A percentile compares a stretch with the other conserved stretches of the same genome.
These are phyloP conservation scores for Synanceia verrucosa DNA, from an alignment of 2,797 vertebrate genomes.

Conservation along the genomic window DNA sequence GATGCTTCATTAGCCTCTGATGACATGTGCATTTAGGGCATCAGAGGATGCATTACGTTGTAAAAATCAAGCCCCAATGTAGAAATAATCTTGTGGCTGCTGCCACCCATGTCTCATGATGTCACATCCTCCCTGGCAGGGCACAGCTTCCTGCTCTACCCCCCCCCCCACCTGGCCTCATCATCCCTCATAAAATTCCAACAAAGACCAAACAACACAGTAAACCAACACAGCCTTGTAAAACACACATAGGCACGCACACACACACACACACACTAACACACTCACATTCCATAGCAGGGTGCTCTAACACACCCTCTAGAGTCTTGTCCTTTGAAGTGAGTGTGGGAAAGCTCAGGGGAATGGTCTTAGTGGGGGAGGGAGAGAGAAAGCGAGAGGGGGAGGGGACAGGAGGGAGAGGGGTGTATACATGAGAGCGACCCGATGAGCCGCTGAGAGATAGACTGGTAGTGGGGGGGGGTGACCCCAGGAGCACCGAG, in stretches of 20 bases:
- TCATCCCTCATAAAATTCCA: conserved; percentile 74
- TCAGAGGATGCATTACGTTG: background rate
- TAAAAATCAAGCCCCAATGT: background rate
- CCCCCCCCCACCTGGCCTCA: conserved; percentile 54
- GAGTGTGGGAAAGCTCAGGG: conserved; percentile 84
- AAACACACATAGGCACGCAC: conserved; percentile 67
- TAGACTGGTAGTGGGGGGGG: background rate
- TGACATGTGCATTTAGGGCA: background rate
- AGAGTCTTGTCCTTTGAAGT: conserved; percentile 77
- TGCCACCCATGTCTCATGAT: conserved; percentile 45
- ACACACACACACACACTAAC: conserved; percentile 56
- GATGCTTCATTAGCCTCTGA: background rate
- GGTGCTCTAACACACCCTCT: conserved; percentile 78
- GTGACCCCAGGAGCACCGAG: too few relatives aligned
- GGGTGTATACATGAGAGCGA: conserved; percentile 39
- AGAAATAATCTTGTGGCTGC: background rate
- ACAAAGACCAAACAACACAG: conserved; percentile 77
- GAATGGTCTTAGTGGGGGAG: conserved; percentile 70
- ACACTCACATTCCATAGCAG: conserved; percentile 79
- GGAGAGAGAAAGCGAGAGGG: conserved; percentile 7
- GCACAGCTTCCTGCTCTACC: conserved; percentile 51
- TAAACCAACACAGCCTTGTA: conserved; percentile 75
- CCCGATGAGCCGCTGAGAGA: conserved; percentile 30
- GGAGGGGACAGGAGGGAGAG: background rate
- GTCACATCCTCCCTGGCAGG: conserved; percentile 65